These are phyloP conservation scores for Cettia cetti DNA, from an alignment of 2,113 vertebrate species.

Conservation along the genomic window DNA sequence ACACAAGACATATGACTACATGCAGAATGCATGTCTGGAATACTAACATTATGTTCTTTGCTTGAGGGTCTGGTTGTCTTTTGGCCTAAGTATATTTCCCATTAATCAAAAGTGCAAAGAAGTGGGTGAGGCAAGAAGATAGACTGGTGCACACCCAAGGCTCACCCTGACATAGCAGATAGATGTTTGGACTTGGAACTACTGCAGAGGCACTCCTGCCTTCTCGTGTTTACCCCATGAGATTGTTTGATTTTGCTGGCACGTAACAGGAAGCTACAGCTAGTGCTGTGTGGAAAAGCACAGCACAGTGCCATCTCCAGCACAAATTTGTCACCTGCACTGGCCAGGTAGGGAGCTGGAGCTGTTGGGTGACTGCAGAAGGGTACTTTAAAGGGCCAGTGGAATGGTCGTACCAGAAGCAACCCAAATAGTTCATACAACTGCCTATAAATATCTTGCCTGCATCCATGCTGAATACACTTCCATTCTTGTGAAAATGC, in stretches of 20 bases:
- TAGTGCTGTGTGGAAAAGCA: neutral
- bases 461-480: neutral
- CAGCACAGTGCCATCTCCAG: neutral
- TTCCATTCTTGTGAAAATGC: neutral
- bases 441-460: neutral
- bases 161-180: neutral
- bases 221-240: neutral
- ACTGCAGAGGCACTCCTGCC: neutral
- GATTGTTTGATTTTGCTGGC: neutral
- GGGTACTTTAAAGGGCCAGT: neutral
- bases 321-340: neutral
- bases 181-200: neutral
- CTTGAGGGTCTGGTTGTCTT: neutral
- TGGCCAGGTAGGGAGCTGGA: fast-evolving
- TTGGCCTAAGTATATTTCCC: neutral
- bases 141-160: neutral
- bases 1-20: neutral
- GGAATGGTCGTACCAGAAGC: neutral
- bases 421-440: neutral
- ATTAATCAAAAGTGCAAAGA: neutral
- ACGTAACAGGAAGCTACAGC: neutral
- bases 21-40: neutral
- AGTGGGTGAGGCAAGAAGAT: neutral
- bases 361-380: neutral
- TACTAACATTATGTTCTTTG: neutral